Conservation (phyloP, 2,888 invertebrate genomes). For the Ditylenchus weischeri region DNA sequence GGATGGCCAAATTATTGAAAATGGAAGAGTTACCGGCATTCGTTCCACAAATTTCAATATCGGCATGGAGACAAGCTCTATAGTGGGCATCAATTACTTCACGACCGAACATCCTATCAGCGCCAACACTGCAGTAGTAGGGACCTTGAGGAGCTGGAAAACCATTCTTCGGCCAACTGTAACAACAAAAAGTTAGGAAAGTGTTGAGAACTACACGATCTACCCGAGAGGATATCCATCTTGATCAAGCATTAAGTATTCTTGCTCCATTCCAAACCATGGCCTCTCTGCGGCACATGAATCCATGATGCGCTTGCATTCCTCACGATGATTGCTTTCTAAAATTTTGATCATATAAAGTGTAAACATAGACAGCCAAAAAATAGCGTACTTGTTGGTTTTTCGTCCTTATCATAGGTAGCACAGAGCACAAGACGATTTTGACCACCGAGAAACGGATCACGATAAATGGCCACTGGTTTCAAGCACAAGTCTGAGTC, state of each 20-base stretch:
- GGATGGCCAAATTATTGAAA: too few species aligned
- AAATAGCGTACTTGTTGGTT: conserved; percentile 24
- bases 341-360: neutral
- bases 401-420: conserved; percentile 44
- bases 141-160: conserved; percentile 67
- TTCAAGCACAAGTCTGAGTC: conserved; percentile 73
- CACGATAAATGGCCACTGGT: conserved; percentile 85
- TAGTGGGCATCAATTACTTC: conserved; percentile 96
- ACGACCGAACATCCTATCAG: conserved; percentile 75
- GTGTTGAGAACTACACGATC: too few species aligned
- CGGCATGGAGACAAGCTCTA: conserved; percentile 81
- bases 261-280: conserved; percentile 66
- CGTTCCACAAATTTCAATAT: conserved; percentile 84
- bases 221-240: conserved; percentile 58
- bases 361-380: neutral
- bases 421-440: conserved; percentile 77
- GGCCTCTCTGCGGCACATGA: conserved; percentile 48
- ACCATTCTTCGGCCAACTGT: conserved; percentile 59
- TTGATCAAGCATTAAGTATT: conserved; percentile 64
- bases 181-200: conserved; percentile 59
- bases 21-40: conserved; percentile 68
- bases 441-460: conserved; percentile 72
- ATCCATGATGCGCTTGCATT: conserved; percentile 9
- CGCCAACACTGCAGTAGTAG: conserved; percentile 80
- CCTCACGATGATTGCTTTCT: conserved; percentile 11